Conservation (phyloP, 2,888 invertebrate species). For the Muscina levida region DNA sequence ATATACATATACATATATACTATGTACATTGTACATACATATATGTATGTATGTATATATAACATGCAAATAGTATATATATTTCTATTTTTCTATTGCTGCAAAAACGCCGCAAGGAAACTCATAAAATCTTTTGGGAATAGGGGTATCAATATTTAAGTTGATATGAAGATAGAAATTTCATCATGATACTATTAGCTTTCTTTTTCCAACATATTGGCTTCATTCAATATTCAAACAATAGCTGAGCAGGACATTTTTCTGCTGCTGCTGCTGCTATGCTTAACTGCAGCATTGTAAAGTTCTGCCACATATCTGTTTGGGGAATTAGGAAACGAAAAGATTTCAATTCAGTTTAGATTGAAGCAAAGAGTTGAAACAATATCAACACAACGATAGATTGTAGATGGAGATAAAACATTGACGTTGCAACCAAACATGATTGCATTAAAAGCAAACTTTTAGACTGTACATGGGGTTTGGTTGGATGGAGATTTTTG, state of each 20-base stretch:
- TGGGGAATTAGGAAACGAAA: constrained; percentile 9
- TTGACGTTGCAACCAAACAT: constrained; percentile 21
- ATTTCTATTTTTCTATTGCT: too few relatives aligned
- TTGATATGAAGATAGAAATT: neutral
- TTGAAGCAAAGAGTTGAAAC: neutral
- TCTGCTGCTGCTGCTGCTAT: too few relatives aligned
- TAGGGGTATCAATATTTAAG: constrained; percentile 24
- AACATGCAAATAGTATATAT: neutral
- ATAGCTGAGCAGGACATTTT: neutral
- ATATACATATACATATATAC: too few relatives aligned
- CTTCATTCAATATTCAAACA: neutral
- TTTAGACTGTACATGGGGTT: neutral
- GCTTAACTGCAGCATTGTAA: neutral
- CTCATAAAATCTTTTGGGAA: constrained; percentile 20
- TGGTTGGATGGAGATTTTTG: constrained; percentile 5
- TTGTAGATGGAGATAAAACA: constrained; percentile 16
- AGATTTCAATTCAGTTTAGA: neutral
- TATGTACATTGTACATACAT: too few relatives aligned
- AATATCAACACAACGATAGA: constrained; percentile 37
- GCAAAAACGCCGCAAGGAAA: neutral
- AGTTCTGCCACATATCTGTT: neutral
- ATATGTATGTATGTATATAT: neutral
- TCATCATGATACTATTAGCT: neutral
- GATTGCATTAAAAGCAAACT: constrained; percentile 55
- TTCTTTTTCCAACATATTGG: too few relatives aligned